Conservation (phyloP, 2,113 vertebrate genomes). For the Myiozetetes cayanensis region DNA sequence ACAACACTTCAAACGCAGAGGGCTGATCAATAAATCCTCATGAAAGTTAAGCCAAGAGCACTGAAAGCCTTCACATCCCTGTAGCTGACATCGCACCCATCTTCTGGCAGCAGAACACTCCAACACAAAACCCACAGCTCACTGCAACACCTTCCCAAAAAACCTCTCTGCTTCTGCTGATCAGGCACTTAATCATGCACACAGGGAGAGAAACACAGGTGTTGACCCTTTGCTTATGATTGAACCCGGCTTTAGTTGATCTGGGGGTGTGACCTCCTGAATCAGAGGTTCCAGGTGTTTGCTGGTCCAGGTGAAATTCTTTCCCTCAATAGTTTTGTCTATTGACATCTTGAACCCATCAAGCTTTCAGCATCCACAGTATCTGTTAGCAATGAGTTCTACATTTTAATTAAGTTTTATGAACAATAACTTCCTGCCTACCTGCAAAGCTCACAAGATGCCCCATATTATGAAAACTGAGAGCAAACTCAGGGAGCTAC, state of each 20-base stretch:
- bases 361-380: not conserved
- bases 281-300: not conserved
- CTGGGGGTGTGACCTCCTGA: not conserved
- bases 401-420: not conserved
- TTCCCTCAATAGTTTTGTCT: not conserved
- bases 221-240: not conserved
- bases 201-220: not conserved
- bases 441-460: not conserved
- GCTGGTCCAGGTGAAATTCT: not conserved
- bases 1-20: not conserved
- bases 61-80: not conserved
- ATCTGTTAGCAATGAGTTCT: not conserved
- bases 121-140: rapidly evolving
- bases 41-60: not conserved
- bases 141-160: rapidly evolving
- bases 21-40: not conserved
- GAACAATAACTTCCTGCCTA: not conserved
- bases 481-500: not conserved
- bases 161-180: rapidly evolving
- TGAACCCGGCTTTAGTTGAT: not conserved
- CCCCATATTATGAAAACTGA: not conserved
- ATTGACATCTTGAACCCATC: not conserved
- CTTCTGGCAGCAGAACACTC: not conserved
- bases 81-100: rapidly evolving
- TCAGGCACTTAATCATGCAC: rapidly evolving